Percentiles rank a stretch among this genome's conserved stretches.
phyloP scores from a whole-genome alignment of 2,797 vertebrate species.

The Hippopotamyrus pictus region DNA sequence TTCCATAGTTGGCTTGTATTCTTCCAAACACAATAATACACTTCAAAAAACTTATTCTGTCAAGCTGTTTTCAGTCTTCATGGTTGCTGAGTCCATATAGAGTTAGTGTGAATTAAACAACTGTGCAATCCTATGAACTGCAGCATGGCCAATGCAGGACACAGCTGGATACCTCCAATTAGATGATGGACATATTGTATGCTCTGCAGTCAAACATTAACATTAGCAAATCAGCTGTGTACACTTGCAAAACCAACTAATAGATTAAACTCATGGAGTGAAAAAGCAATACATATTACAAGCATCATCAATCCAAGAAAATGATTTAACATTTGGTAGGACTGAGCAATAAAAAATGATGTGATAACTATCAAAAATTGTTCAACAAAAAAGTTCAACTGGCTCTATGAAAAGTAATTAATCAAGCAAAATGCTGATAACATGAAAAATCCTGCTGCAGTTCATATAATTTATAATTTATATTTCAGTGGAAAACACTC shows the following conservation, averaged over 20 bases:
- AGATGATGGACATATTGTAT: conserved; percentile 8
- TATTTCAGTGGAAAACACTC: neutral
- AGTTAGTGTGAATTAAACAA: neutral
- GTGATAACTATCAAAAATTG: conserved; percentile 6
- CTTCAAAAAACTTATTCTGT: neutral
- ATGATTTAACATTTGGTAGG: neutral
- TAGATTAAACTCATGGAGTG: conserved; percentile 3
- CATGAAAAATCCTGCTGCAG: neutral
- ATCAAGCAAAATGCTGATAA: conserved; percentile 15
- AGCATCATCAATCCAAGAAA: neutral
- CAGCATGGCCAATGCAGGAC: neutral
- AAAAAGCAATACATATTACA: neutral
- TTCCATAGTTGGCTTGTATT: neutral
- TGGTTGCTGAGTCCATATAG: neutral
- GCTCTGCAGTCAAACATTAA: neutral
- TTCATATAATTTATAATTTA: neutral
- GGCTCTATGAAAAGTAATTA: conserved; percentile 8
- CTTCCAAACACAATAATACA: neutral
- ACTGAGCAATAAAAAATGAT: conserved; percentile 2
- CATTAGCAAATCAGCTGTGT: neutral
- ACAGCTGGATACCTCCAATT: conserved; percentile 7
- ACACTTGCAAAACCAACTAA: neutral
- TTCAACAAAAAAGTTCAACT: conserved; percentile 17
- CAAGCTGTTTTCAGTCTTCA: conserved; percentile 7
- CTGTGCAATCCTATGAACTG: neutral